Conservation (phyloP, 2,797 vertebrate genomes). For the Philypnodon macrostomus region DNA sequence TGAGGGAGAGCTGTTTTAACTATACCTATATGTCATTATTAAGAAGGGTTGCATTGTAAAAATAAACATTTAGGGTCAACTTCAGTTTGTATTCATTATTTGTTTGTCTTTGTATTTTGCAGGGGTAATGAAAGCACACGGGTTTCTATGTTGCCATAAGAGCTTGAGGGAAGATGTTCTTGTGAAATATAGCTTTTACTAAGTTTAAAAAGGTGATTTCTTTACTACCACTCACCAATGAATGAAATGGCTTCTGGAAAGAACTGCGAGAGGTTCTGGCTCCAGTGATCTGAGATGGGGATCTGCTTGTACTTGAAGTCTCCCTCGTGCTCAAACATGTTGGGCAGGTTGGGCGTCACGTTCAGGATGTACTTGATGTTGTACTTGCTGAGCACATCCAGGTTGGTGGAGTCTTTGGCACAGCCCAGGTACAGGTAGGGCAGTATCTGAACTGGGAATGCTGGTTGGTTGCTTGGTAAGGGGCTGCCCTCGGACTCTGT, state of each 20-base stretch:
- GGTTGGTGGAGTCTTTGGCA: slow-evolving; percentile 96
- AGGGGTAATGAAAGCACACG: too few species aligned
- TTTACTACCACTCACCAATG: slow-evolving; percentile 85
- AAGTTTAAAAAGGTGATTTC: too few species aligned
- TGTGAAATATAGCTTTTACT: too few species aligned
- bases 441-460: slow-evolving; percentile 95
- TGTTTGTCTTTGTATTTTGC: too few species aligned
- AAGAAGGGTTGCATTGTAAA: too few species aligned
- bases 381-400: slow-evolving; percentile 93
- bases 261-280: slow-evolving; percentile 98
- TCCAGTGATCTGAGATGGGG: slow-evolving; percentile 99
- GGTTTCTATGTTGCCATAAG: too few species aligned
- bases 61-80: too few species aligned
- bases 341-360: slow-evolving; percentile 96
- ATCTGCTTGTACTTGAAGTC: slow-evolving; percentile 99
- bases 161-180: too few species aligned
- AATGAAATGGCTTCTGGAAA: slow-evolving; percentile 98
- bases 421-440: slow-evolving; percentile 98
- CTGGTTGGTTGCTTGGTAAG: slow-evolving; percentile 89
- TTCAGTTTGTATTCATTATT: too few species aligned
- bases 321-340: slow-evolving; percentile 96
- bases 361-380: slow-evolving; percentile 99
- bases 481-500: slow-evolving; percentile 95
- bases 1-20: too few species aligned
- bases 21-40: too few species aligned